Base-by-base conservation (phyloP, 2,113 vertebrate genomes). In the Menidia beryllina region DNA sequence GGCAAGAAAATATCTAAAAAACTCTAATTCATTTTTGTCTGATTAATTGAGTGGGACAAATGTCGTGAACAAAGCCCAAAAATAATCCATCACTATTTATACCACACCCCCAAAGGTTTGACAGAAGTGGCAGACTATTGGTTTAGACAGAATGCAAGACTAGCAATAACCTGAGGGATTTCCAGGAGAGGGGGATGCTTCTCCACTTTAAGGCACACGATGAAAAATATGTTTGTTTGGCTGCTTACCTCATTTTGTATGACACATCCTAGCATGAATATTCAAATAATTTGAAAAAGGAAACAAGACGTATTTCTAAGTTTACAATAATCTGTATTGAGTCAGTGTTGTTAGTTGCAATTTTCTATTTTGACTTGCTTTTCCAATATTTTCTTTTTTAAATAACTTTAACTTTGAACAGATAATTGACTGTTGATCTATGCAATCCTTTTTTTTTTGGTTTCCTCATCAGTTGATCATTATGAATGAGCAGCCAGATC, bases 381-480 rank as follows among this genome's bases (percentile, higher is more conserved):
- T 74, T 81, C 61, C 45, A 72, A 69, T 70, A 72, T 77, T 54
- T 74, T 56, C 45, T 51, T 75, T 49, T 20, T 38, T n/a, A n/a
- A n/a, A n/a, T n/a, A n/a, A n/a, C n/a, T n/a, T n/a, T n/a, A n/a
- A n/a, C n/a, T n/a, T n/a, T n/a, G n/a, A n/a, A n/a, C n/a, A n/a
- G n/a, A n/a, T n/a, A n/a, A n/a, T n/a, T n/a, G n/a, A n/a, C n/a
- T n/a, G n/a, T n/a, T n/a, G n/a, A n/a, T n/a, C n/a, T n/a, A n/a
- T n/a, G n/a, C n/a, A n/a, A n/a, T n/a, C n/a, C n/a, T n/a, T 63
- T 49, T 34, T 34, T 10, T 10, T 5, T 10, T 34, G 5, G 30
- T 34, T 34, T 79, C 54, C 61, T 1, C 2, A n/a, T n/a, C n/a
- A n/a, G 14, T 64, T 50, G 21, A 52, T 73, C 53, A 72, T 62